Base-by-base conservation (phyloP, 2,888 invertebrate species). In the Polydrusus tereticollis region DNA sequence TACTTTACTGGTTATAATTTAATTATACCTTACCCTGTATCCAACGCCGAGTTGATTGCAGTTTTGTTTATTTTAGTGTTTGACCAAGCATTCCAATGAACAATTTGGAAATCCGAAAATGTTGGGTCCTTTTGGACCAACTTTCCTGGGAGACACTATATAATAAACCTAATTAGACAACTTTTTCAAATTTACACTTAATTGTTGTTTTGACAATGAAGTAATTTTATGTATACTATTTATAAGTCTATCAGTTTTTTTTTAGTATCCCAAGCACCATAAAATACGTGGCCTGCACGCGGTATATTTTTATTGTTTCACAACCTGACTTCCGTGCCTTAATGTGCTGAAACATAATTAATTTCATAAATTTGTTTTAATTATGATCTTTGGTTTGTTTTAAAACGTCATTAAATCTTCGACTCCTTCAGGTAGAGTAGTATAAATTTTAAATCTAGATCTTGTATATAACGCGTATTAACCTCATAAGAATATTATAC, bases 301-400 rank as follows among this genome's bases (percentile, higher is more conserved):
- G 26, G 62, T 62, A 43, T 38, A 52, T 55, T 52, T 63, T 52
- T 68, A 60, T 68, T 60, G 58, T 62, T 60, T 68, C 47, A 60
- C 36, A 68, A 60, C 68, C 41, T 50, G 52, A 68, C 68, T 68
- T 68, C 68, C 68, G 60, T 36, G 41, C 68, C 8, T 41, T 62
- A 60, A 60, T 60, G 38, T 41, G 50, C 20, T 52, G 55, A 38
- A 23, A 52, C 41, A 26, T 64, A 52, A 68, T 68, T 68, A 60
- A 68, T 62, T 68, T 38, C 29, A 62, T 62, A 47, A 38, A 26
- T 47, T 62, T 43, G 62, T 43, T 50, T 60, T 55, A 47, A 68
- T 52, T 68, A 60, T 41, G 52, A 68, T 52, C 52, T 26, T 52
- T 21, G 23, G 26, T 52, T 52, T 16, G 45, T 12, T 47, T 47